phyloP scores from a whole-genome alignment of 2,113 vertebrate species.

The Athene noctua region DNA sequence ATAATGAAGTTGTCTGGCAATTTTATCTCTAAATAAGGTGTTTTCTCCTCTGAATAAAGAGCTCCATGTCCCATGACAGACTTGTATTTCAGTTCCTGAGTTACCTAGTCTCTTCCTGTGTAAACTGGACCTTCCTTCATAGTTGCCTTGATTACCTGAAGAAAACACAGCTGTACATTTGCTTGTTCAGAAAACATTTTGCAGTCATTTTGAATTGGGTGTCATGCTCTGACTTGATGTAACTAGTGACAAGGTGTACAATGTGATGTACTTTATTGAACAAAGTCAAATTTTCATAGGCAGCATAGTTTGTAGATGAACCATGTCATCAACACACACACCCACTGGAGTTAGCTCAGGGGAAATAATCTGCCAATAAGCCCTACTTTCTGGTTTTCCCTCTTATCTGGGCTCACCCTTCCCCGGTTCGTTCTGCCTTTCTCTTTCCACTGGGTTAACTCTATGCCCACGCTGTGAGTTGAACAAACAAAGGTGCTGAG shows the following conservation, averaged over 20 bases:
- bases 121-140: not conserved
- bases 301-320: not conserved
- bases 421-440: not conserved
- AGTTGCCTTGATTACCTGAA: not conserved
- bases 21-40: not conserved
- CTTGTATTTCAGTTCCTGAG: not conserved
- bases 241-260: not conserved
- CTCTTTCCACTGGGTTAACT: not conserved
- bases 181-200: not conserved
- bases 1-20: not conserved
- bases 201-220: not conserved
- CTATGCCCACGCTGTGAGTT: rapidly evolving
- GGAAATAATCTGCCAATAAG: not conserved
- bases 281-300: not conserved
- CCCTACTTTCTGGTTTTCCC: not conserved
- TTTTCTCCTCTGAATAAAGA: not conserved
- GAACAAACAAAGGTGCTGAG: not conserved
- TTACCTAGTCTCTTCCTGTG: not conserved
- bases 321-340: not conserved
- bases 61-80: not conserved
- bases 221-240: not conserved
- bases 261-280: not conserved
- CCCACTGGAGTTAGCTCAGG: too few relatives aligned
- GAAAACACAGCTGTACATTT: not conserved
- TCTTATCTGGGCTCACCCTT: not conserved